Percentiles rank a stretch among this genome's conserved stretches.
Conservation (phyloP, 2,888 invertebrate species). For the Mongoloraphidia duomilia region DNA sequence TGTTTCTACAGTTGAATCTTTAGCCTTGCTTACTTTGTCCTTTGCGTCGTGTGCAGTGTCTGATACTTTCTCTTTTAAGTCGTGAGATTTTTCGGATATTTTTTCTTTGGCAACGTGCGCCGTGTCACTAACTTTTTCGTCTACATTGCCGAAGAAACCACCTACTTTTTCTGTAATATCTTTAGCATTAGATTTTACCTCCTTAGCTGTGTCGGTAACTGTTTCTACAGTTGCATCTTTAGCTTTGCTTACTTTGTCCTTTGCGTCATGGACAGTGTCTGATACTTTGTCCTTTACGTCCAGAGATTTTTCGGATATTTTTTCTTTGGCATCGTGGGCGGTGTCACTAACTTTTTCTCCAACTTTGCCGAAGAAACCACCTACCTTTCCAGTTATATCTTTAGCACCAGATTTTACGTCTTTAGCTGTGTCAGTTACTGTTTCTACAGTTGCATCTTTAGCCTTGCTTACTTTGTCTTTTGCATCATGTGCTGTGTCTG, state of each 20-base stretch:
- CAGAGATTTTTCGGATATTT: not conserved
- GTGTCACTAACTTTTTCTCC: conserved; percentile 3
- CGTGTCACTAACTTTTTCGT: no score
- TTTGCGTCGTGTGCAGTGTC: no score
- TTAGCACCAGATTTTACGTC: conserved; percentile 6
- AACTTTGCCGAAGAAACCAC: conserved; percentile 17
- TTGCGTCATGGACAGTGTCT: conserved; percentile 6
- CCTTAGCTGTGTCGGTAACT: no score
- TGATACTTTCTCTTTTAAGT: no score
- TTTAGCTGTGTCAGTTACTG: not conserved
- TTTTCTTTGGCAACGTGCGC: no score
- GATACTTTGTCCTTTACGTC: conserved; percentile 14
- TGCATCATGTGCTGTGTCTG: conserved; percentile 1
- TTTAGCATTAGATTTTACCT: no score
- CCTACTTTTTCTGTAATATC: no score
- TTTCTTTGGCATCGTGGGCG: conserved; percentile 2
- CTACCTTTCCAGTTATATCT: conserved; percentile 16
- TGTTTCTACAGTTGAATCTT: no score
- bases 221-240: not conserved
- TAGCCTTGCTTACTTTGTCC: no score
- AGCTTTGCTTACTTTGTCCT: conserved; percentile 4
- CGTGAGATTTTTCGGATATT: no score
- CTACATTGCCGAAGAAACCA: no score
- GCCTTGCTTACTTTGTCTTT: not conserved
- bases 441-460: not conserved